Conservation (phyloP, 2,113 vertebrate genomes). For the Herpailurus yagouaroundi region DNA sequence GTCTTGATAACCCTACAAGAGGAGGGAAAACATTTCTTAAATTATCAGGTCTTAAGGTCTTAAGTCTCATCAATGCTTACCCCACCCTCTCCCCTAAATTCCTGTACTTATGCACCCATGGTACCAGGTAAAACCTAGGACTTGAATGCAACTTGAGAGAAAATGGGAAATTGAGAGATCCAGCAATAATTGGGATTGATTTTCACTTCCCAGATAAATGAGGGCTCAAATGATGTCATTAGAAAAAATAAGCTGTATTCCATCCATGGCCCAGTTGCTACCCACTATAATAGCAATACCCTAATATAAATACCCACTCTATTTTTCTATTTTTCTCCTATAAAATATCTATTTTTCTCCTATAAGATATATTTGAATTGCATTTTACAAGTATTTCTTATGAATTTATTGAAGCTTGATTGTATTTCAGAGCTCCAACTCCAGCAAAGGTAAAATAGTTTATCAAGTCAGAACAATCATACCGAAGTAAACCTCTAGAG, state of each 20-base stretch:
- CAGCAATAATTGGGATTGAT: not conserved
- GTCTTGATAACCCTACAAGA: not conserved
- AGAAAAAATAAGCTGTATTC: slow-evolving; percentile 25
- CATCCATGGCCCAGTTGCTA: not conserved
- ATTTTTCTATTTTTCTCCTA: not conserved
- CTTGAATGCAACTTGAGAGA: not conserved
- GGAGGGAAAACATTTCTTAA: not conserved
- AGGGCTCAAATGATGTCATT: not conserved
- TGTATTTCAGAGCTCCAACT: slow-evolving; percentile 13
- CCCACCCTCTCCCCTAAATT: not conserved
- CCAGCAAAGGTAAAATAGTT: not conserved
- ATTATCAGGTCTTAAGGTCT: not conserved
- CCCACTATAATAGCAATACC: not conserved
- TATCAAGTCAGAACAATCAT: not conserved
- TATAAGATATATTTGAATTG: not conserved
- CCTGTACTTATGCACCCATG: not conserved
- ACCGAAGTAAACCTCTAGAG: not conserved
- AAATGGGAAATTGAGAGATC: not conserved
- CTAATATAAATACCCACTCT: not conserved
- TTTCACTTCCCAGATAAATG: not conserved
- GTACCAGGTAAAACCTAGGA: not conserved
- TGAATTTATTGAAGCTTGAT: slow-evolving; percentile 3
- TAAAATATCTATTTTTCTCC: not conserved
- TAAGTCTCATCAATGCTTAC: not conserved
- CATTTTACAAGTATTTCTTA: not conserved